Conservation (phyloP, 2,113 vertebrate genomes). For the Ciconia boyciana region DNA sequence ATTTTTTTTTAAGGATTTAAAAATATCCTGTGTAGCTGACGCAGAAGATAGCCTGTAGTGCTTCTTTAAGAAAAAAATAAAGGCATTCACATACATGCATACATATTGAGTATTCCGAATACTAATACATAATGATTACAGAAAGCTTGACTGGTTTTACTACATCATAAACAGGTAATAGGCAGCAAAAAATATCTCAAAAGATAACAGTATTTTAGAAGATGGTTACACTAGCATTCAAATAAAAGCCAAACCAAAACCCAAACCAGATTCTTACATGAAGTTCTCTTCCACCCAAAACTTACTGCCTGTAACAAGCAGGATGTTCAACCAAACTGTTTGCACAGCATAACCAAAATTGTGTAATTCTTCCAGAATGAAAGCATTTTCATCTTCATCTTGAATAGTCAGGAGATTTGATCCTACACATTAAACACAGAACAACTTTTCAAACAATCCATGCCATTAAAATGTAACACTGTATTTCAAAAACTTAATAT, state of each 20-base stretch:
- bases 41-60: neutral
- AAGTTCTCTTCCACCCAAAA: neutral
- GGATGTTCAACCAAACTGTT: constrained; percentile 86
- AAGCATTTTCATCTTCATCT: constrained; percentile 84
- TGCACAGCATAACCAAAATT: constrained; percentile 75
- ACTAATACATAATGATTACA: neutral
- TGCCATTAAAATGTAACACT: neutral
- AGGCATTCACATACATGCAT: neutral
- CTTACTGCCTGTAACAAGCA: constrained; percentile 82
- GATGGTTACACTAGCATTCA: neutral
- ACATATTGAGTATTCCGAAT: neutral
- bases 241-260: neutral
- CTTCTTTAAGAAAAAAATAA: neutral
- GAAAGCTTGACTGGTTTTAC: neutral
- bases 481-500: neutral
- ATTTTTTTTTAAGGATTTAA: neutral
- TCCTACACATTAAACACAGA: constrained; percentile 60
- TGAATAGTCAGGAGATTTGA: constrained; percentile 86
- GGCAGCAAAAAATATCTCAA: neutral
- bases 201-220: neutral
- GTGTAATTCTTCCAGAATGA: constrained; percentile 84
- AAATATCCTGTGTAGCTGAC: neutral
- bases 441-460: neutral
- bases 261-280: neutral
- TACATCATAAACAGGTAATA: neutral